These are phyloP conservation scores for Hyalella azteca DNA, from an alignment of 2,888 invertebrate genomes.

Conservation along the genomic window DNA sequence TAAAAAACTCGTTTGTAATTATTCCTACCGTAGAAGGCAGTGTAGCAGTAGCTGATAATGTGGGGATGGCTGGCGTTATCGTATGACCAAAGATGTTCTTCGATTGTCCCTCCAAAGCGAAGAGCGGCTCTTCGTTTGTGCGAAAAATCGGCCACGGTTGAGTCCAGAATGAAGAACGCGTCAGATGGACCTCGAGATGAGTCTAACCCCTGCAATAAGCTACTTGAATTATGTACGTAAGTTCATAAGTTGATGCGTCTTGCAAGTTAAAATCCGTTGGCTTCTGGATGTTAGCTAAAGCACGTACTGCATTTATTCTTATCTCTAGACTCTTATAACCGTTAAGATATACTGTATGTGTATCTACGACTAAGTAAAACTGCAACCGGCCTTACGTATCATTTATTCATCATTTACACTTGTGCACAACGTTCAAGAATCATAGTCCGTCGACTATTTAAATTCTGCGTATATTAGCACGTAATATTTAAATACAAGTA, in stretches of 20 bases:
- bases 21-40: slow-evolving; percentile 29
- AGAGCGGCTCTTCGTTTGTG: slow-evolving; percentile 10
- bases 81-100: slow-evolving; percentile 32
- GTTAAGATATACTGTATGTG: too few relatives aligned
- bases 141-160: neutral
- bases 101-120: neutral
- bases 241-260: neutral
- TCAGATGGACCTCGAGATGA: slow-evolving; percentile 12
- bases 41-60: slow-evolving; percentile 31
- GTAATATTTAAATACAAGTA: too few relatives aligned
- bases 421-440: too few relatives aligned
- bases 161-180: neutral
- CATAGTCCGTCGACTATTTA: too few relatives aligned
- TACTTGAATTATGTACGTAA: slow-evolving; percentile 21
- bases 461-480: too few relatives aligned
- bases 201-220: slow-evolving; percentile 6
- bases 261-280: neutral
- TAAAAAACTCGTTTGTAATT: slow-evolving; percentile 37
- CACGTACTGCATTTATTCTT: too few relatives aligned
- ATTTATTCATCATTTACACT: too few relatives aligned
- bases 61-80: slow-evolving; percentile 20
- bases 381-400: too few relatives aligned
- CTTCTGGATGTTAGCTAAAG: too few relatives aligned
- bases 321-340: too few relatives aligned
- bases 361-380: too few relatives aligned